Evolutionary conservation across 2,888 invertebrate genomes (phyloP).

Genomic region (Pristionchus entomophagus): DNA sequence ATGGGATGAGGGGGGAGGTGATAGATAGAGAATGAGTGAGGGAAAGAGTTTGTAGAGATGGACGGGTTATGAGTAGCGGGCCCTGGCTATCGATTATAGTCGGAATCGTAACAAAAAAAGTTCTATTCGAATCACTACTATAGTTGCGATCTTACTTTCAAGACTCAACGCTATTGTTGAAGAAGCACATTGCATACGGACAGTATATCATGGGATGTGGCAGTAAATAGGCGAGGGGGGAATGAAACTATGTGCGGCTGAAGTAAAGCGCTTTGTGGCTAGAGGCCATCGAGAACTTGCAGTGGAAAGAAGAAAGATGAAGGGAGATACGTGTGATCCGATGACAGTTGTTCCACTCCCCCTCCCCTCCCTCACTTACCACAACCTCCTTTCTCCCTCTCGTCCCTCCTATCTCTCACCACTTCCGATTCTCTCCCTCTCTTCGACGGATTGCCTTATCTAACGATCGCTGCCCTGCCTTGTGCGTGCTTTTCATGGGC

Average conservation of each 20-base stretch:
- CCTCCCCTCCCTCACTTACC: neutral
- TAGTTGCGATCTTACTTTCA: too few species aligned
- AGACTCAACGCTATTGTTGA: too few species aligned
- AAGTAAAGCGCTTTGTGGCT: neutral
- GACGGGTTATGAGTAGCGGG: neutral
- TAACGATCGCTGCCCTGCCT: neutral
- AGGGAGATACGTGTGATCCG: neutral
- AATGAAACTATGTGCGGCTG: too few species aligned
- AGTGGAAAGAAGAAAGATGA: too few species aligned
- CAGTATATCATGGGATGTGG: too few species aligned
- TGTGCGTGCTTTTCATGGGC: too few species aligned
- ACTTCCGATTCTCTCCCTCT: neutral
- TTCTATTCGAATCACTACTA: too few species aligned
- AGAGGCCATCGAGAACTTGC: neutral
- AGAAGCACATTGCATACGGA: too few species aligned
- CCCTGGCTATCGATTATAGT: too few species aligned
- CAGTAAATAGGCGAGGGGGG: too few species aligned
- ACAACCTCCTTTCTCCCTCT: too few species aligned
- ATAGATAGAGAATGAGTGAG: neutral
- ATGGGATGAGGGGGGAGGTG: neutral
- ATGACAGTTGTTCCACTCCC: neutral
- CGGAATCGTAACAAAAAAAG: too few species aligned
- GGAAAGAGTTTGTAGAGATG: neutral
- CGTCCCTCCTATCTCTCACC: neutral
- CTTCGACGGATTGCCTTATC: neutral